These are phyloP conservation scores for Apantesis nais DNA, from an alignment of 2,888 invertebrate species.

Conservation along the genomic window DNA sequence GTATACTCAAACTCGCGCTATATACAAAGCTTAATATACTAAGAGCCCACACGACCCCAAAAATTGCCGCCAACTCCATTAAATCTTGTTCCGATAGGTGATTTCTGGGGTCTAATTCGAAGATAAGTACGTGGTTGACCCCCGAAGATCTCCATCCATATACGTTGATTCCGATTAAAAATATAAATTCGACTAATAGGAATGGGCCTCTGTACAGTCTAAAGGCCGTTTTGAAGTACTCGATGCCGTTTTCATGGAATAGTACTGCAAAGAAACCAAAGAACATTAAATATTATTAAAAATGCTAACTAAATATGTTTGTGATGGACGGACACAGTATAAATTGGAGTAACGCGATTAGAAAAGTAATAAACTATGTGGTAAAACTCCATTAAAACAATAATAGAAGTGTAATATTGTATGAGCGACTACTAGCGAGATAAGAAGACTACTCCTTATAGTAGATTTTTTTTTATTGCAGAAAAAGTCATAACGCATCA, in stretches of 20 bases:
- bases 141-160: conserved; percentile 99
- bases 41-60: conserved; percentile 97
- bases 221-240: conserved; percentile 94
- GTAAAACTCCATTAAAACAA: background rate
- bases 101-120: conserved; percentile 97
- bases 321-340: background rate
- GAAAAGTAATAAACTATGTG: too few relatives aligned
- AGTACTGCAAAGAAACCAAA: conserved; percentile 87
- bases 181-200: conserved; percentile 95
- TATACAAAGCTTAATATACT: conserved; percentile 94
- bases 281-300: background rate
- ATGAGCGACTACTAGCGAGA: too few relatives aligned
- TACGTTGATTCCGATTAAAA: conserved; percentile 97
- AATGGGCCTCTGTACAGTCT: conserved; percentile 97
- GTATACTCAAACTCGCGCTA: conserved; percentile 93
- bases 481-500: too few relatives aligned
- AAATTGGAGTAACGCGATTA: background rate
- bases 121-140: conserved; percentile 98
- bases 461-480: too few relatives aligned
- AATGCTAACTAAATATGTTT: background rate
- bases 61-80: conserved; percentile 96
- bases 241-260: conserved; percentile 89
- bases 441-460: too few relatives aligned
- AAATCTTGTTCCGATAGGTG: conserved; percentile 97
- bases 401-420: background rate